phyloP scores from a whole-genome alignment of 2,113 vertebrate genomes.

The Rissa tridactyla region DNA sequence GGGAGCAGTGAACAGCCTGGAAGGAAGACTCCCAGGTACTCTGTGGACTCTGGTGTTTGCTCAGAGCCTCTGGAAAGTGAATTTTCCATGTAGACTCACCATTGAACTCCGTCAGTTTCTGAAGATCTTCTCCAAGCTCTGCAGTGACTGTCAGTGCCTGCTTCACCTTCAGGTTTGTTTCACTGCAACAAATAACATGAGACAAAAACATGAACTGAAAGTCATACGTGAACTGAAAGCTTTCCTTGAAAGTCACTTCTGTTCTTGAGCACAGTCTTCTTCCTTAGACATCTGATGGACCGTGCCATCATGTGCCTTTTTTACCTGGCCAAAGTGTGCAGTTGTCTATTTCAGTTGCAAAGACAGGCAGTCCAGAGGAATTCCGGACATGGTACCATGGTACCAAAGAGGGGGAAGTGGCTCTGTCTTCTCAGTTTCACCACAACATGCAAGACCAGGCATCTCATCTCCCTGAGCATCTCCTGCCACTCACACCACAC shows the following conservation, averaged over 20 bases:
- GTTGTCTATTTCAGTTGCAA: background rate
- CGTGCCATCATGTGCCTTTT: background rate
- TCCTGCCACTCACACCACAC: background rate
- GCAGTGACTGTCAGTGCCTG: constrained; percentile 88
- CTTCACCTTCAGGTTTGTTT: constrained; percentile 97
- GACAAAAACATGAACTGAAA: background rate
- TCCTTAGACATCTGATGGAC: background rate
- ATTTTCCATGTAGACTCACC: constrained; percentile 73
- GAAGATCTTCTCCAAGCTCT: constrained; percentile 79
- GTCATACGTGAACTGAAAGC: background rate
- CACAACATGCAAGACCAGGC: background rate
- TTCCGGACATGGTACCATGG: background rate
- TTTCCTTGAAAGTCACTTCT: background rate
- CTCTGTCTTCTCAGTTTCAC: background rate
- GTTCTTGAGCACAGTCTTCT: background rate
- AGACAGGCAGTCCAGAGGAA: background rate
- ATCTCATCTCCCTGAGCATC: background rate
- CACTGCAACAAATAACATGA: constrained; percentile 72
- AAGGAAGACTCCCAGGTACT: background rate
- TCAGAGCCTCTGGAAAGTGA: background rate
- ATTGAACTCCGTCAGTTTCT: constrained; percentile 79
- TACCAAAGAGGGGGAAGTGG: background rate
- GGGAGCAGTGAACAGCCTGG: background rate
- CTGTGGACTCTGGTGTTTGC: background rate
- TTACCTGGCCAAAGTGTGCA: background rate